phyloP scores from a whole-genome alignment of 2,797 vertebrate genomes.

The Coregonus suidteri region DNA sequence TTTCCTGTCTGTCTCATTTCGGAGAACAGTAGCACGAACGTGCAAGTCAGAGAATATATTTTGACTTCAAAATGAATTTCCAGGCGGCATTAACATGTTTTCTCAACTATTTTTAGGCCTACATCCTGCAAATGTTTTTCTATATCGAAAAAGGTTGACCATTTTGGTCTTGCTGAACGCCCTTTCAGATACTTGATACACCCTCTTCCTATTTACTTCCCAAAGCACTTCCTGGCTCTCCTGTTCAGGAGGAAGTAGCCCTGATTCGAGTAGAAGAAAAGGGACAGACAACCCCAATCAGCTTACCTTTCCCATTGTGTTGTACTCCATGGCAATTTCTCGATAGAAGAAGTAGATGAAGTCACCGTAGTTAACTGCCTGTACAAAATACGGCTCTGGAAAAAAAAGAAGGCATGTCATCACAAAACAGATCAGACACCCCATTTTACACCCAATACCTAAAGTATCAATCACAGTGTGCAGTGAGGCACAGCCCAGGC shows the following conservation, averaged over 20 bases:
- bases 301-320: slow-evolving; percentile 98
- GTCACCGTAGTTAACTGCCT: slow-evolving; percentile 92
- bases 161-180: slow-evolving; percentile 68
- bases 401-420: slow-evolving; percentile 14
- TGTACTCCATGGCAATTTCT: slow-evolving; percentile 99
- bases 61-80: slow-evolving; percentile 28
- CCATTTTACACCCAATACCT: slow-evolving; percentile 18
- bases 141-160: slow-evolving; percentile 53
- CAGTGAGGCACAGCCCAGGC: slow-evolving; percentile 49
- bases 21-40: slow-evolving; percentile 30
- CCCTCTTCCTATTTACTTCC: slow-evolving; percentile 72
- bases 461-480: slow-evolving; percentile 57
- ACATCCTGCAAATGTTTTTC: slow-evolving; percentile 66
- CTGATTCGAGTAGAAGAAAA: not conserved
- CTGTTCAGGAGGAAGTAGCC: slow-evolving; percentile 41
- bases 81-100: slow-evolving; percentile 52
- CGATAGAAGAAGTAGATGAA: slow-evolving; percentile 99
- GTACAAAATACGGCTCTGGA: slow-evolving; percentile 95
- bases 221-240: slow-evolving; percentile 56
- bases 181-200: slow-evolving; percentile 57
- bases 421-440: not conserved
- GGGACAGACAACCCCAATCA: not conserved
- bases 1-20: slow-evolving; percentile 27
- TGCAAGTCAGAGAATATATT: slow-evolving; percentile 37
- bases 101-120: slow-evolving; percentile 66